Evolutionary conservation across 2,113 vertebrate species (phyloP).

Genomic region (Rhabdornis inornatus): DNA sequence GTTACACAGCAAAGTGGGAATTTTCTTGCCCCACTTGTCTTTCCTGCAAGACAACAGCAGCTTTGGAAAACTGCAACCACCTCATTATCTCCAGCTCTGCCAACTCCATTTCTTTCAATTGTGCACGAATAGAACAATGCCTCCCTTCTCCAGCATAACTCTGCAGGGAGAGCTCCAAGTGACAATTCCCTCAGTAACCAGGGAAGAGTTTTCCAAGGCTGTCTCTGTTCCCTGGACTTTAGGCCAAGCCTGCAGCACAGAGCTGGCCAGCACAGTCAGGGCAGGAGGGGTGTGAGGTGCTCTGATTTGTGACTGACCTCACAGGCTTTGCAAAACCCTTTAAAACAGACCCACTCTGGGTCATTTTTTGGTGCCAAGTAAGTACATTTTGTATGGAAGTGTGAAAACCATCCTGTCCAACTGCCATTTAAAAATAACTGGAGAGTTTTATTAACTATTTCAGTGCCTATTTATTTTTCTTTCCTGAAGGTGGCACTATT

Average conservation of each 20-base stretch:
- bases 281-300: not conserved
- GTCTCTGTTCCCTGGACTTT: not conserved
- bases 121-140: not conserved
- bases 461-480: not conserved
- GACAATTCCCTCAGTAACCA: not conserved
- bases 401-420: not conserved
- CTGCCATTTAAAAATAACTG: not conserved
- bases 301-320: not conserved
- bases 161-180: not conserved
- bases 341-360: not conserved
- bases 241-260: not conserved
- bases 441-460: not conserved
- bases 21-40: not conserved
- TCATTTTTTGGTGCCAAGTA: not conserved
- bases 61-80: not conserved
- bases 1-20: not conserved
- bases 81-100: slow-evolving; percentile 11
- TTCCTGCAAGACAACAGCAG: not conserved
- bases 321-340: not conserved
- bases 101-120: not conserved
- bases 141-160: not conserved
- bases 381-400: not conserved
- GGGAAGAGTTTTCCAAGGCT: not conserved
- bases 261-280: not conserved
- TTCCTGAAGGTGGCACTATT: slow-evolving; percentile 60